Percentiles rank a stretch among this genome's conserved stretches.
Evolutionary conservation across 2,113 vertebrate species (phyloP).

Genomic region (Urocolius indicus): DNA sequence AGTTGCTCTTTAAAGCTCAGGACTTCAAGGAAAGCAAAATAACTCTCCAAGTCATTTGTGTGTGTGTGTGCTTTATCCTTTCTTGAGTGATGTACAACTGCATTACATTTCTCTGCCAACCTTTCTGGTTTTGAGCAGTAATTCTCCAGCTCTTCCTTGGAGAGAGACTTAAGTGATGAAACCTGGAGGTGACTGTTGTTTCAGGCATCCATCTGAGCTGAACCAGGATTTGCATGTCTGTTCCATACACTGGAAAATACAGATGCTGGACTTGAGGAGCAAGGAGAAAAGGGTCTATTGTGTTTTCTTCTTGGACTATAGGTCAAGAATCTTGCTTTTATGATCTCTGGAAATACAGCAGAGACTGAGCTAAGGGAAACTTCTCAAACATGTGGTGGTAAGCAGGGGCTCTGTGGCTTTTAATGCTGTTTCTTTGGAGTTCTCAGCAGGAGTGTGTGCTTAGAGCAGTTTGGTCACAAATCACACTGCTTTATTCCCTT

Average conservation of each 20-base stretch:
- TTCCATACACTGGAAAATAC: neutral
- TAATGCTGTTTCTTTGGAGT: neutral
- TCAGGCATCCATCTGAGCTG: neutral
- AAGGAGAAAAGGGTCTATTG: neutral
- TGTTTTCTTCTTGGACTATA: neutral
- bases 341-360: neutral
- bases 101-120: neutral
- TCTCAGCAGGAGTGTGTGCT: neutral
- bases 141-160: neutral
- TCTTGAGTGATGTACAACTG: neutral
- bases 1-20: neutral
- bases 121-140: neutral
- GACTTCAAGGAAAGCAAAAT: neutral
- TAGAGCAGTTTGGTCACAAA: neutral
- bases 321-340: neutral
- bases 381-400: fast-evolving
- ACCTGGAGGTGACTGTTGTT: neutral
- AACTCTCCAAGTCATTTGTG: neutral
- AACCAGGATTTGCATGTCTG: fast-evolving
- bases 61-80: neutral
- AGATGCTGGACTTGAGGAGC: neutral
- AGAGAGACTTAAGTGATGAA: neutral
- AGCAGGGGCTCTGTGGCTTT: neutral
- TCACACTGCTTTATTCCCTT: neutral
- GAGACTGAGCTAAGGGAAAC: neutral